A percentile compares a stretch with the other conserved stretches of the same genome.
Conservation (phyloP, 2,797 vertebrate species). For the Microcaecilia unicolor region DNA sequence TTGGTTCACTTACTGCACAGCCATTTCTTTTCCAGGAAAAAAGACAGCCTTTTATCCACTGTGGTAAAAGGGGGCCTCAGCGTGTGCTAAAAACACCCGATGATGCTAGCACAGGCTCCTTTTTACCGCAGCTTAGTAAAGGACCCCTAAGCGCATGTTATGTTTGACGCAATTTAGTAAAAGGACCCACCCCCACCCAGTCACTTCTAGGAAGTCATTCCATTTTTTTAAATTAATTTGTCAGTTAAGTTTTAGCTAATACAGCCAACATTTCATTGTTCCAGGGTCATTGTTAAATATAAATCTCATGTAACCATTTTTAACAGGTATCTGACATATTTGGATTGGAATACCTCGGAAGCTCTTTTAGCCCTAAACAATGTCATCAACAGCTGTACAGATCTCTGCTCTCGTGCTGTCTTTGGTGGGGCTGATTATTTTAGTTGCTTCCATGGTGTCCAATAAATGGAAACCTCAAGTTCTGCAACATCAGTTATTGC, state of each 20-base stretch:
- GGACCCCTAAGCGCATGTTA: too few relatives aligned
- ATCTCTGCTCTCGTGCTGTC: slow-evolving; percentile 23
- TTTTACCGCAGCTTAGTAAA: too few relatives aligned
- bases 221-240: background rate
- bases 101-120: too few relatives aligned
- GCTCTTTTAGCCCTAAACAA: background rate
- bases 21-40: too few relatives aligned
- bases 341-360: background rate
- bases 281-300: background rate
- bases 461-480: slow-evolving; percentile 28
- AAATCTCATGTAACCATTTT: background rate
- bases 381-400: slow-evolving; percentile 8
- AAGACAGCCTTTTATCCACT: too few relatives aligned
- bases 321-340: slow-evolving; percentile 11
- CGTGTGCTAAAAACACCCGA: too few relatives aligned
- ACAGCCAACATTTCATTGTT: too few relatives aligned
- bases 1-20: too few relatives aligned
- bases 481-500: background rate
- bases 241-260: background rate
- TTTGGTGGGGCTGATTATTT: slow-evolving; percentile 19
- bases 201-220: background rate
- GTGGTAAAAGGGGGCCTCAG: too few relatives aligned
- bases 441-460: slow-evolving; percentile 21
- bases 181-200: too few relatives aligned
- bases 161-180: too few relatives aligned